A percentile compares a stretch with the other conserved stretches of the same genome.
Conservation (phyloP, 2,888 invertebrate genomes). For the Physocephala rufipes region DNA sequence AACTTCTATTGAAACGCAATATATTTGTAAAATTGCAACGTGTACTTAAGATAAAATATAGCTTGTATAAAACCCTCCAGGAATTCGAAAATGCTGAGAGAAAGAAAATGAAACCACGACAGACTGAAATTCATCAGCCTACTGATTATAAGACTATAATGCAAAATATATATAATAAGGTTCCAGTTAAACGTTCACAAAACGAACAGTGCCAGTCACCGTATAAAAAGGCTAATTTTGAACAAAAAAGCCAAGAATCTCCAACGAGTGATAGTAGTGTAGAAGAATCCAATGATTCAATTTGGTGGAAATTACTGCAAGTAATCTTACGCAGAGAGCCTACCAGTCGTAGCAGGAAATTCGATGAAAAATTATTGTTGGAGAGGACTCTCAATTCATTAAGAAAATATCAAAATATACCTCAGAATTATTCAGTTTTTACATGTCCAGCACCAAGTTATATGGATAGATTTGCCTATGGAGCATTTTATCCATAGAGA, state of each 20-base stretch:
- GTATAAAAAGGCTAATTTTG: neutral
- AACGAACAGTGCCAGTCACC: constrained; percentile 1
- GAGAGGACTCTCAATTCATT: constrained; percentile 73
- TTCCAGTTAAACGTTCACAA: neutral
- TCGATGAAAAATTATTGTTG: constrained; percentile 74
- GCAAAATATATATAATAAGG: constrained; percentile 2
- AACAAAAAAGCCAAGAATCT: neutral
- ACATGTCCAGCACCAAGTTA: constrained; percentile 79
- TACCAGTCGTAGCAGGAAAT: constrained; percentile 68
- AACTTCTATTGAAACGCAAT: constrained; percentile 40
- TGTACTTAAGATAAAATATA: constrained; percentile 55
- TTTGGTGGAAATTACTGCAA: constrained; percentile 70
- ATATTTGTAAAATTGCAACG: constrained; percentile 56
- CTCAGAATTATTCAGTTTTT: constrained; percentile 74
- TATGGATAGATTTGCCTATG: constrained; percentile 58
- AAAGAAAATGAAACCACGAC: constrained; percentile 41
- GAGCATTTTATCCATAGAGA: constrained; percentile 56
- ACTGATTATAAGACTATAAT: neutral
- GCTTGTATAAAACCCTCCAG: constrained; percentile 58
- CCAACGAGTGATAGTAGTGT: neutral
- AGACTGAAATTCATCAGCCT: neutral
- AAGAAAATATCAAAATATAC: constrained; percentile 71
- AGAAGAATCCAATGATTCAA: constrained; percentile 48
- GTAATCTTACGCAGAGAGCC: constrained; percentile 68
- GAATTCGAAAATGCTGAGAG: constrained; percentile 48